Evolutionary conservation across 2,113 vertebrate species (phyloP).

Genomic region (Junco hyemalis): DNA sequence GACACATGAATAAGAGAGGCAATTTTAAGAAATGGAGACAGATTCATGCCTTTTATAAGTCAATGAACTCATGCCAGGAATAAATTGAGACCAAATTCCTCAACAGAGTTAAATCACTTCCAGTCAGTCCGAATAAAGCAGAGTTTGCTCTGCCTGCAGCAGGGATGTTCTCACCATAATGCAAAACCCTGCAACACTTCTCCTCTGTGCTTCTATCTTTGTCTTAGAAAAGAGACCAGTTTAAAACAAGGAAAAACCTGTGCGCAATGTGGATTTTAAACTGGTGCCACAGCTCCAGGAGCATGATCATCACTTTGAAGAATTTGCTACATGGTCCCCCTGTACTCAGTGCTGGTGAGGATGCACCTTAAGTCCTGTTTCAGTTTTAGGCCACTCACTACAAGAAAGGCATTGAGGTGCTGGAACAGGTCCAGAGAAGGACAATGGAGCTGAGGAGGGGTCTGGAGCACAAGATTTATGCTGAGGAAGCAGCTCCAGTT

Average conservation of each 20-base stretch:
- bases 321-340: not conserved
- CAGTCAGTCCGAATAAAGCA: not conserved
- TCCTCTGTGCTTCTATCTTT: not conserved
- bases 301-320: not conserved
- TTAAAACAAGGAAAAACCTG: not conserved
- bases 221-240: not conserved
- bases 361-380: not conserved
- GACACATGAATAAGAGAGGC: not conserved
- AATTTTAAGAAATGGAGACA: slow-evolving; percentile 13
- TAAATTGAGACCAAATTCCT: not conserved
- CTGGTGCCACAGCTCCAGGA: not conserved
- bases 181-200: not conserved
- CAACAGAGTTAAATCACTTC: not conserved
- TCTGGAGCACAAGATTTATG: not conserved
- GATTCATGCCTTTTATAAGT: not conserved
- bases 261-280: not conserved
- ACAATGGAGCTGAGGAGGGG: not conserved
- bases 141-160: not conserved
- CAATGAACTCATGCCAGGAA: not conserved
- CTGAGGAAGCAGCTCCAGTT: not conserved
- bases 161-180: not conserved
- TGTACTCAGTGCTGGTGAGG: rapidly evolving
- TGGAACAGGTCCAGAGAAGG: not conserved
- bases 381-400: not conserved
- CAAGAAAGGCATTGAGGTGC: not conserved